These are phyloP conservation scores for Beaufortia kweichowensis DNA, from an alignment of 2,113 vertebrate species.

Conservation along the genomic window DNA sequence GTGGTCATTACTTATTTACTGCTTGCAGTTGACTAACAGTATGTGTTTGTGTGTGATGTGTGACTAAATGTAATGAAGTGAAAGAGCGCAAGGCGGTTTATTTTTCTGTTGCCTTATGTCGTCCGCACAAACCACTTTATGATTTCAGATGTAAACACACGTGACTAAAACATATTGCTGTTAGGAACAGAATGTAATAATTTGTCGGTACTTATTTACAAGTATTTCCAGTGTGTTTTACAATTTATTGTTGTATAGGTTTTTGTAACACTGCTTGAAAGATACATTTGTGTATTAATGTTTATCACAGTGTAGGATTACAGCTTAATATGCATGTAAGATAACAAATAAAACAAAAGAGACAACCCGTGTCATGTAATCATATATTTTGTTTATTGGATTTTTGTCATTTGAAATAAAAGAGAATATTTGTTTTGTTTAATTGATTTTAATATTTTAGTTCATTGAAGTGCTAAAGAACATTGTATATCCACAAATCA, in stretches of 20 bases:
- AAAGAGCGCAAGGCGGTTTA: background rate
- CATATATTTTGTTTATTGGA: background rate
- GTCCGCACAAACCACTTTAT: conserved; percentile 3
- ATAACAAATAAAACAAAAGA: conserved; percentile 44
- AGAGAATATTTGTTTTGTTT: background rate
- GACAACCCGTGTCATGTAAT: background rate
- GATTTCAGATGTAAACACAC: conserved; percentile 13
- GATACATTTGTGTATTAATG: conserved; percentile 30
- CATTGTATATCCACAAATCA: too few relatives aligned
- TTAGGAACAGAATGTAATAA: conserved; percentile 13
- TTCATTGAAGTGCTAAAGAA: too few relatives aligned
- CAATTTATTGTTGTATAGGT: conserved; percentile 55
- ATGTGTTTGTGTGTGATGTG: conserved; percentile 15
- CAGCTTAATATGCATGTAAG: conserved; percentile 52
- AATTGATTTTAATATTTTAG: too few relatives aligned
- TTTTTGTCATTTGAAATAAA: background rate
- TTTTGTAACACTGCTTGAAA: conserved; percentile 57
- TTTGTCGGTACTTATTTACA: conserved; percentile 32
- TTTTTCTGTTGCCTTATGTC: conserved; percentile 20
- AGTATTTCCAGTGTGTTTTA: conserved; percentile 49
- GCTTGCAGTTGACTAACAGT: conserved; percentile 27
- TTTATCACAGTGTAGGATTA: conserved; percentile 16
- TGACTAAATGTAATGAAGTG: conserved; percentile 24
- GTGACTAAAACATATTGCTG: background rate
- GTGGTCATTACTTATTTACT: background rate